Evolutionary conservation across 2,797 vertebrate species (phyloP), one percentile per base, ranked within the genome.

Genomic region (Trematomus bernacchii): DNA sequence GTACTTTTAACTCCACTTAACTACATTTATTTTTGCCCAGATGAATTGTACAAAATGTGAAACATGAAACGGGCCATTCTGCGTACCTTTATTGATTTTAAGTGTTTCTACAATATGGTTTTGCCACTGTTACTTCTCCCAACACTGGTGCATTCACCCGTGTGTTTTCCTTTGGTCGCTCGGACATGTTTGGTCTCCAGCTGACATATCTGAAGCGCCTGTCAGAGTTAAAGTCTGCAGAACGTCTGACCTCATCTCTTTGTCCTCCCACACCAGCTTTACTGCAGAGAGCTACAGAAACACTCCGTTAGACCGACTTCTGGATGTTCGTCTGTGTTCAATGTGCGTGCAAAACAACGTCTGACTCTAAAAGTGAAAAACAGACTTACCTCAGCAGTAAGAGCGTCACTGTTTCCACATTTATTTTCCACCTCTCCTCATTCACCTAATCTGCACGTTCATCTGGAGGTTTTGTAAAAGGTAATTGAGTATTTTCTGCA

Each of bases 401-500:
- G 60, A 55, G 40, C 6, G 43, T 73, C 60, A 57, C 52, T 43
- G 33, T 74, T 72, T 73, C 82, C 82, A 66, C 78, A 75, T 57
- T 42, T 51, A 75, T 64, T 79, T 78, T 78, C 79, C 85, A 79
- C 87, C 80, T 78, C 63, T 21, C 59, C 54, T 65, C 55, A 15
- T 54, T 71, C 70, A 71, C 44, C 3, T 27, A 27, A 27, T 27
- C 27, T 3, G 3, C 3, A 3, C 3, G 6, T 37, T 53, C 1
- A 37, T 2, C 76, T 70, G 64, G 50, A 47, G 23, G 66, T 85
- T 85, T 33, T 58, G 66, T 33, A 33, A 7, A 66, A 73, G 10
- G 79, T 86, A 82, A 87, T 73, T 57, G 84, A 91, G 80, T 70
- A 85, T 83, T 54, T 8, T 53, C 6, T 50, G 79, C 51, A 57